phyloP scores from a whole-genome alignment of 2,797 vertebrate genomes.

The Sebastes kiyomatsui region DNA sequence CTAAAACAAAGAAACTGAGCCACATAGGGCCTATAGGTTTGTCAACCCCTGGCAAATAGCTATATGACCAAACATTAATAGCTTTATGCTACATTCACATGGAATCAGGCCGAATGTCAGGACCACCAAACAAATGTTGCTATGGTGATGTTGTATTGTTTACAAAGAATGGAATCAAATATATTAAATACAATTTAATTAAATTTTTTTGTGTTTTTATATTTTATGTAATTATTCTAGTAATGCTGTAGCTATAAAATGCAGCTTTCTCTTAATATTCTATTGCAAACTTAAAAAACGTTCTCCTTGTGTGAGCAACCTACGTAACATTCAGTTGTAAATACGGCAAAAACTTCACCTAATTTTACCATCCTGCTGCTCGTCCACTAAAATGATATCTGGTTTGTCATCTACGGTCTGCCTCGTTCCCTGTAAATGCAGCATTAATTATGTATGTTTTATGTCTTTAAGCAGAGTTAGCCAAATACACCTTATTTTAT shows the following conservation, averaged over 20 bases:
- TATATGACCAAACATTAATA: neutral
- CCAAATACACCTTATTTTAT: fast-evolving
- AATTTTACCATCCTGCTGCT: neutral
- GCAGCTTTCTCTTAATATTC: too few relatives aligned
- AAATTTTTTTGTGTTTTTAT: neutral
- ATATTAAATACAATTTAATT: neutral
- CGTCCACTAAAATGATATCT: neutral
- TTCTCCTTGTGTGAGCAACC: too few relatives aligned
- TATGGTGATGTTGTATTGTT: neutral
- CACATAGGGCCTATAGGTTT: neutral
- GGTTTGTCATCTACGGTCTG: neutral
- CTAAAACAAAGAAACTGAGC: neutral
- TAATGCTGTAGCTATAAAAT: too few relatives aligned
- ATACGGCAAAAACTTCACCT: too few relatives aligned
- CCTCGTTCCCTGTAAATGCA: too few relatives aligned
- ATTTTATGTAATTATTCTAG: too few relatives aligned
- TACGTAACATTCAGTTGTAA: too few relatives aligned
- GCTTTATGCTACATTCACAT: too few relatives aligned
- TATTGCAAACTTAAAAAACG: too few relatives aligned
- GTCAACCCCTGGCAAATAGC: neutral
- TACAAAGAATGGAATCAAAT: neutral
- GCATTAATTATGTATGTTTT: too few relatives aligned
- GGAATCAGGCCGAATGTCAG: too few relatives aligned
- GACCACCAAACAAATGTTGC: neutral
- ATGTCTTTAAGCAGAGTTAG: too few relatives aligned